Evolutionary conservation across 1,140 invertebrate species (phyloP).

Genomic region (Sycophila sp.): DNA sequence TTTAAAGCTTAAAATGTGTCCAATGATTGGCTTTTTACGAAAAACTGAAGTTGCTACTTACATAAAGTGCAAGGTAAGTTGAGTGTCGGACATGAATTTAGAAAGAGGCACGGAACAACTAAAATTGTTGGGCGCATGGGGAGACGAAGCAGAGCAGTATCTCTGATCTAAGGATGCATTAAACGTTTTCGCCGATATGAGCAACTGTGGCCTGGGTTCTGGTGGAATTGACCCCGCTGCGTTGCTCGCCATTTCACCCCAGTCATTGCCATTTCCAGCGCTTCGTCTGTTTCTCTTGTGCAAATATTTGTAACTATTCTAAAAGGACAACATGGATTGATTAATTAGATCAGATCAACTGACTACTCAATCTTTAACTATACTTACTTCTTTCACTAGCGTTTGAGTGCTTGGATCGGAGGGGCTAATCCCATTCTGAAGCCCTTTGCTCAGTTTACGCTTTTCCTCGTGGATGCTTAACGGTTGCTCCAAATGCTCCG

Average conservation of each 20-base stretch:
- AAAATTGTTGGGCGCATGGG: constrained; percentile 56
- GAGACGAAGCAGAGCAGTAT: constrained; percentile 54
- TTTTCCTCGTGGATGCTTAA: constrained; percentile 60
- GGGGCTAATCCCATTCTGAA: constrained; percentile 62
- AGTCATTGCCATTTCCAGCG: constrained; percentile 51
- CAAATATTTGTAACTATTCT: constrained; percentile 59
- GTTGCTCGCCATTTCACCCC: constrained; percentile 61
- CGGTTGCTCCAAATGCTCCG: constrained; percentile 61
- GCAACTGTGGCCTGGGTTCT: constrained; percentile 58
- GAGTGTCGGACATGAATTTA: constrained; percentile 61
- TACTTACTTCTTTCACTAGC: constrained; percentile 58
- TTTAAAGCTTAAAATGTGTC: too few species aligned
- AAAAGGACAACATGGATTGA: too few species aligned
- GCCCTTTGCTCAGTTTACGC: constrained; percentile 57
- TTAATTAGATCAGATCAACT: too few species aligned
- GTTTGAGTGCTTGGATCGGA: constrained; percentile 61
- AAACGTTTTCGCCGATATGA: constrained; percentile 56
- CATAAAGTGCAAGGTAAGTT: constrained; percentile 59
- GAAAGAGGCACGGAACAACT: constrained; percentile 59
- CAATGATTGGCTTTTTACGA: too few species aligned
- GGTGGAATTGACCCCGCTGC: constrained; percentile 60
- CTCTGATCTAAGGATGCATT: constrained; percentile 59
- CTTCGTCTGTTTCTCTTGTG: constrained; percentile 57
- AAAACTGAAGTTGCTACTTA: too few species aligned
- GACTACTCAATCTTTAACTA: background rate